Evolutionary conservation across 2,113 vertebrate genomes (phyloP), one percentile per base, ranked within the genome.

Genomic region (Eudyptes chrysolophus): DNA sequence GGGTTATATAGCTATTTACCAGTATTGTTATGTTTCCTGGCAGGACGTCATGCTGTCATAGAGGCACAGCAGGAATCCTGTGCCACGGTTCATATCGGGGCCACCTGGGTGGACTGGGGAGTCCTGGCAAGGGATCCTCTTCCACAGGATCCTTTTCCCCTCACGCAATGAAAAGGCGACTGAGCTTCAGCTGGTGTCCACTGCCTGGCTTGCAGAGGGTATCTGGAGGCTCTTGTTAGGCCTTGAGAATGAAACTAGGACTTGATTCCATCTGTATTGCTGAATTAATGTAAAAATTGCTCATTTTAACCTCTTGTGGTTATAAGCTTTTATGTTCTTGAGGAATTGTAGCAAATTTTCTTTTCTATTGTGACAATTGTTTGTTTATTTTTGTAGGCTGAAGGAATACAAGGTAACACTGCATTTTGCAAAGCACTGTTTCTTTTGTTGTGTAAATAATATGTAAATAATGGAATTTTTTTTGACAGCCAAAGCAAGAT

Each of bases 401-500:
- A 69, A 55, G 48, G 72, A 87, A 70, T 44, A 27, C 8, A 48
- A 57, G 40, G 25, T 70, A 88, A 48, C 38, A 17, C n/a, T 79
- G 36, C 22, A 7, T 82, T 84, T 76, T 82, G 61, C 85, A 76
- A 76, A 85, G 72, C 74, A 38, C 4, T 0, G 1, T 78, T 94
- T 66, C 92, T 68, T 92, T 82, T 85, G 70, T 82, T 92, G 27
- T 80, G 42, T 42, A 42, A 42, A 42, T 42, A 42, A 42, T 42
- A 34, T 96, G 79, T 87, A 96, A 97, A 92, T 85, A 85, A 92
- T 65, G 69, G 38, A 5, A 5, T 36, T 60, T 36, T 55, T 92
- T 94, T 72, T 96, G 94, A 90, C 87, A 96, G 78, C 61, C 54
- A 92, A 95, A 95, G 54, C 78, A 88, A 90, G 90, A 58, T 88